Conservation (phyloP, 2,888 invertebrate species). For the Julus scandinavius region DNA sequence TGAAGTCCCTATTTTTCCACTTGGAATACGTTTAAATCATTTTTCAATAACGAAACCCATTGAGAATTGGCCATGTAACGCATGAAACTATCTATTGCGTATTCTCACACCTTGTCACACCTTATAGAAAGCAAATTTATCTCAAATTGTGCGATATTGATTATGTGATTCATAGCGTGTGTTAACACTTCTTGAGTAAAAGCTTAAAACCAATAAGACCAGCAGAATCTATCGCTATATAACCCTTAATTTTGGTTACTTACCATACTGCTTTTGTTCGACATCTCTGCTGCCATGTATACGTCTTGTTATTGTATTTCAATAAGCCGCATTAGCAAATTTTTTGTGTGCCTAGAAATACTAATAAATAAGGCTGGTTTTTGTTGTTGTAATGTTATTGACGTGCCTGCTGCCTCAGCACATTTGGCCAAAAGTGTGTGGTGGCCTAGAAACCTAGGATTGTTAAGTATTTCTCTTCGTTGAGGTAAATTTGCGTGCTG, state of each 20-base stretch:
- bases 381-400: background rate
- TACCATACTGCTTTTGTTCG: too few species aligned
- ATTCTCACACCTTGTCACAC: background rate
- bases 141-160: background rate
- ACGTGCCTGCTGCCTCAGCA: background rate
- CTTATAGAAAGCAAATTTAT: background rate
- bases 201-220: too few species aligned
- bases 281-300: too few species aligned
- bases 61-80: background rate
- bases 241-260: too few species aligned
- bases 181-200: background rate
- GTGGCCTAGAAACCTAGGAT: background rate
- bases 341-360: background rate
- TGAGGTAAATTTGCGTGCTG: background rate
- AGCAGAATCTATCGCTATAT: too few species aligned
- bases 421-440: background rate
- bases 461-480: background rate
- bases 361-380: background rate
- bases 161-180: background rate
- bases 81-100: background rate
- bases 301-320: background rate
- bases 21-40: background rate
- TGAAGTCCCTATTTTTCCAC: background rate
- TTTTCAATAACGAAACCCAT: background rate
- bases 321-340: background rate